Percentiles rank a stretch among this genome's conserved stretches.
phyloP scores from a whole-genome alignment of 2,888 invertebrate genomes.

The Endotricha flammealis region DNA sequence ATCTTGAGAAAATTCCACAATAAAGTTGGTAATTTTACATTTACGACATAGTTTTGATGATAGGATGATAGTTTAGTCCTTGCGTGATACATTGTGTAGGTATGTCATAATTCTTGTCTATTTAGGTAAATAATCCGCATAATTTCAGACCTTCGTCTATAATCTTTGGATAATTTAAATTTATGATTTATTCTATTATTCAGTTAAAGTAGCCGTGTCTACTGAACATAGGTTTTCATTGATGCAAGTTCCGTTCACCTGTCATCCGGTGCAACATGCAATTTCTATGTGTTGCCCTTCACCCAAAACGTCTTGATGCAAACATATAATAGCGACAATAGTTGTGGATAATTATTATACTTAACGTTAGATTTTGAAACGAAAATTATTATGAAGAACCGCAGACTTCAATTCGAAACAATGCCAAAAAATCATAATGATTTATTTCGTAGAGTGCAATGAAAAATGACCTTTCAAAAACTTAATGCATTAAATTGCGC shows the following conservation, averaged over 20 bases:
- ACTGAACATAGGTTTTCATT: slow-evolving; percentile 5
- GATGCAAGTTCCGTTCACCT: slow-evolving; percentile 36
- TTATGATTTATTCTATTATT: slow-evolving; percentile 8
- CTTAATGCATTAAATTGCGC: no score
- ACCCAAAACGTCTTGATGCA: slow-evolving; percentile 35
- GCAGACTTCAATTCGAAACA: neutral
- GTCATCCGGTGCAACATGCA: slow-evolving; percentile 41
- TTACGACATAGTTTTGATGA: no score
- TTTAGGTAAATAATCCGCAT: neutral
- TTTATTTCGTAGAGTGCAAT: no score
- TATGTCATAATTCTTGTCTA: no score
- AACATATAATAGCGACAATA: slow-evolving; percentile 30
- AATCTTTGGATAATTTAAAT: slow-evolving; percentile 3
- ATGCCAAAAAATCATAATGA: neutral
- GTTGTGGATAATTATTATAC: slow-evolving; percentile 22
- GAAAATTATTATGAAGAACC: neutral
- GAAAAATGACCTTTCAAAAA: no score
- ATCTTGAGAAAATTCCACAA: no score
- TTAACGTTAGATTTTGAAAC: slow-evolving; percentile 7
- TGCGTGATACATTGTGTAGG: no score
- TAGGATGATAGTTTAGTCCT: no score
- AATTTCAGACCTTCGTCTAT: slow-evolving; percentile 5
- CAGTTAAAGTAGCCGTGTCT: slow-evolving; percentile 9
- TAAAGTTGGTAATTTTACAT: no score
- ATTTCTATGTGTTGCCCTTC: slow-evolving; percentile 50